These are phyloP conservation scores for Aythya baeri DNA, from an alignment of 2,113 vertebrate species.

Conservation along the genomic window DNA sequence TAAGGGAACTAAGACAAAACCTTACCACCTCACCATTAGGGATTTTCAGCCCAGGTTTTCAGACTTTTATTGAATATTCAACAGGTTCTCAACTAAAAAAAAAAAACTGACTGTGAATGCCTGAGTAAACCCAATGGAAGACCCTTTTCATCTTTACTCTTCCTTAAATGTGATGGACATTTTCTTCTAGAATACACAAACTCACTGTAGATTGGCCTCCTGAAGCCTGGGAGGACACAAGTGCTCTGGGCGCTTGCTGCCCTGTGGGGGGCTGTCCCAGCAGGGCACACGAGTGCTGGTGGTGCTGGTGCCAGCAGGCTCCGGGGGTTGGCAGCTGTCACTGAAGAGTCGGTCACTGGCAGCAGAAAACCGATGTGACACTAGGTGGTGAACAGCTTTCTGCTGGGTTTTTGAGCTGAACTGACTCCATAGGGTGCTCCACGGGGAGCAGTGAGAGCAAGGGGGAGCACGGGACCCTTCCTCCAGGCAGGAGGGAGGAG, in stretches of 20 bases:
- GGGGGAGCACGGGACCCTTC: rapidly evolving
- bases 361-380: neutral
- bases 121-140: neutral
- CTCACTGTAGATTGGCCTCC: neutral
- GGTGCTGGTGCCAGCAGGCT: neutral
- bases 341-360: rapidly evolving
- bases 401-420: neutral
- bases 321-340: rapidly evolving
- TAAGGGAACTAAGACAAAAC: rapidly evolving
- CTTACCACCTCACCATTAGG: neutral
- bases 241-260: neutral
- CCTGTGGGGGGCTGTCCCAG: too few species aligned
- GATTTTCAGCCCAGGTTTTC: neutral
- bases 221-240: neutral
- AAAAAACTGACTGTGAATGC: neutral
- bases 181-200: neutral
- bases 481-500: neutral
- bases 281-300: rapidly evolving
- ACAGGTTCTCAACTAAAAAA: neutral
- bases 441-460: neutral
- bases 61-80: neutral
- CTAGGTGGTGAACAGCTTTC: rapidly evolving
- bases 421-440: rapidly evolving
- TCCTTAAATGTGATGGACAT: rapidly evolving
- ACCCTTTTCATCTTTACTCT: neutral